A percentile compares a stretch with the other conserved stretches of the same genome.
Conservation (phyloP, 2,888 invertebrate genomes). For the Hesperia comma region DNA sequence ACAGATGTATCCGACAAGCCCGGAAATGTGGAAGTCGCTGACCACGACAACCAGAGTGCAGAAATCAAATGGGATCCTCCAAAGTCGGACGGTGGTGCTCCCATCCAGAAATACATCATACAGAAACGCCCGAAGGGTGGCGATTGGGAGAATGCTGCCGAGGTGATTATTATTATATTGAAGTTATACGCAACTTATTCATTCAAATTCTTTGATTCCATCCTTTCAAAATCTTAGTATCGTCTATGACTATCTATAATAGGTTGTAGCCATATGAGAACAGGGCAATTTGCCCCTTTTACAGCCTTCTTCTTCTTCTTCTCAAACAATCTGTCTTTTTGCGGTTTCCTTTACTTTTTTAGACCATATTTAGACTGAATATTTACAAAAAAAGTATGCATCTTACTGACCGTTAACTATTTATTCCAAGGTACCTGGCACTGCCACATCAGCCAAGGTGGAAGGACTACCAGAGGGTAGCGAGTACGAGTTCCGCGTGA, state of each 20-base stretch:
- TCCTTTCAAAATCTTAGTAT: no score
- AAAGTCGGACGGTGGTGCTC: slow-evolving; percentile 94
- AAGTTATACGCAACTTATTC: no score
- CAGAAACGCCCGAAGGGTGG: slow-evolving; percentile 95
- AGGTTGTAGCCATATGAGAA: no score
- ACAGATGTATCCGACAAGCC: slow-evolving; percentile 95
- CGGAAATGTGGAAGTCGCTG: slow-evolving; percentile 94
- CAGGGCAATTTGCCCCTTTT: no score
- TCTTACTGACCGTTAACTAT: neutral
- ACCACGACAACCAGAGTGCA: slow-evolving; percentile 97
- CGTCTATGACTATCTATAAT: no score
- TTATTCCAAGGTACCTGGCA: slow-evolving; percentile 85
- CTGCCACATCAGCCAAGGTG: slow-evolving; percentile 89
- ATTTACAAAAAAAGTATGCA: no score
- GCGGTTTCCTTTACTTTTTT: no score
- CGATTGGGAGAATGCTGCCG: slow-evolving; percentile 95
- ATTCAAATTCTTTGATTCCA: no score
- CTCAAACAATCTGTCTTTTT: no score
- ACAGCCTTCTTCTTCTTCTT: no score
- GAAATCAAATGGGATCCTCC: slow-evolving; percentile 96
- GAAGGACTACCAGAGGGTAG: slow-evolving; percentile 94
- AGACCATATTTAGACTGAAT: no score
- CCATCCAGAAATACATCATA: slow-evolving; percentile 96
- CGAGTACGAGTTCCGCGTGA: slow-evolving; percentile 95
- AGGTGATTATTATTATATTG: slow-evolving; percentile 73